Conservation (phyloP, 1,140 invertebrate genomes). For the Nomia melanderi region DNA sequence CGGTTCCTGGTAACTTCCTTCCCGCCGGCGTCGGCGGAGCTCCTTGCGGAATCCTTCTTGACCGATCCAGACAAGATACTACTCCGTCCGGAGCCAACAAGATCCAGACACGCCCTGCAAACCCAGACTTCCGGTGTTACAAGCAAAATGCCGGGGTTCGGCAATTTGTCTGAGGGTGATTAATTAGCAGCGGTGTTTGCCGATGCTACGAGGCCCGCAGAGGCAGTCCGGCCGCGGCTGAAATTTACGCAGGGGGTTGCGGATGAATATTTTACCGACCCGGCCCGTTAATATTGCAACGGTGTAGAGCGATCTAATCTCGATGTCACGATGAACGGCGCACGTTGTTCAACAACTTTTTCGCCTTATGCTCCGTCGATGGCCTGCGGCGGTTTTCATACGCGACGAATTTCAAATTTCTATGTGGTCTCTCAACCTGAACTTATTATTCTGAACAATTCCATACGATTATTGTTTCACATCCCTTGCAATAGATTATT, state of each 20-base stretch:
- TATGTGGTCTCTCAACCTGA: too few species aligned
- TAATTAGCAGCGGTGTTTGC: conserved; percentile 65
- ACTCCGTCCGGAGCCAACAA: conserved; percentile 49
- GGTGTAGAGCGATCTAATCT: neutral
- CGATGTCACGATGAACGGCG: neutral
- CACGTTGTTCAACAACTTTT: neutral
- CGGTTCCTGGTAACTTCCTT: neutral
- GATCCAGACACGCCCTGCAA: conserved; percentile 50
- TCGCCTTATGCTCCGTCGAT: neutral
- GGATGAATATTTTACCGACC: conserved; percentile 30
- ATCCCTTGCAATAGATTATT: too few species aligned
- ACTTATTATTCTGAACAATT: too few species aligned
- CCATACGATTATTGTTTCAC: too few species aligned
- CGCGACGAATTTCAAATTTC: too few species aligned
- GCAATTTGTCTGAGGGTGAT: conserved; percentile 73
- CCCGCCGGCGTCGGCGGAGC: neutral
- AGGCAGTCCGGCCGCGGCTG: neutral
- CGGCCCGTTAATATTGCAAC: conserved; percentile 17
- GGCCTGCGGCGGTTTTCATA: too few species aligned
- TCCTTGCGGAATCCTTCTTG: conserved; percentile 46
- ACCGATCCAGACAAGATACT: conserved; percentile 58
- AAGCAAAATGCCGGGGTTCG: conserved; percentile 54
- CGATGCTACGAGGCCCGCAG: neutral
- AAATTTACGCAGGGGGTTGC: conserved; percentile 25
- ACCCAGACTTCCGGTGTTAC: conserved; percentile 43